Percentiles rank a stretch among this genome's conserved stretches.
Evolutionary conservation across 1,140 invertebrate species (phyloP).

Genomic region (Drosophila cardini): DNA sequence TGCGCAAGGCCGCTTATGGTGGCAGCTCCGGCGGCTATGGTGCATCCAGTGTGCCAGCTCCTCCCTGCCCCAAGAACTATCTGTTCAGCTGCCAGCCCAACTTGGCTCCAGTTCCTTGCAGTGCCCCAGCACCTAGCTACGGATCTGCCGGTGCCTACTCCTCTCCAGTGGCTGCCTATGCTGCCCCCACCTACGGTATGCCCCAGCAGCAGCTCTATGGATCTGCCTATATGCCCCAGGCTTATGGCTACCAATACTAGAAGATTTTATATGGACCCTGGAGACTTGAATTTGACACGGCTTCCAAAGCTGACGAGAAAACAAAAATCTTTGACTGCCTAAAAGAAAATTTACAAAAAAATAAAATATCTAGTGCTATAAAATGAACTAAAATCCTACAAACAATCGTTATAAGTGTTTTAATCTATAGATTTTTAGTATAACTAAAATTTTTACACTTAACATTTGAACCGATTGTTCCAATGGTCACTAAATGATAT

Average conservation of each 20-base stretch:
- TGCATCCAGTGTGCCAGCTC: slow-evolving; percentile 63
- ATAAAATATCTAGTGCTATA: slow-evolving; percentile 57
- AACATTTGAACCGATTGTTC: too few relatives aligned
- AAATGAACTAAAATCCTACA: slow-evolving; percentile 31
- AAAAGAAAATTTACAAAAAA: slow-evolving; percentile 55
- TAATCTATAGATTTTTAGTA: neutral
- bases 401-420: neutral
- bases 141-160: slow-evolving; percentile 76
- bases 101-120: slow-evolving; percentile 74
- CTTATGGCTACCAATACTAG: slow-evolving; percentile 61
- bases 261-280: slow-evolving; percentile 8
- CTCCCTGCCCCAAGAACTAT: slow-evolving; percentile 80
- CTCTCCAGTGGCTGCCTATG: slow-evolving; percentile 60
- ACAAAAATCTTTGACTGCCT: slow-evolving; percentile 35
- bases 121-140: slow-evolving; percentile 62
- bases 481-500: too few relatives aligned
- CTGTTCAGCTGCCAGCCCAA: slow-evolving; percentile 82
- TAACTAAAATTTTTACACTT: too few relatives aligned
- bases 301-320: slow-evolving; percentile 33
- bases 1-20: slow-evolving; percentile 70
- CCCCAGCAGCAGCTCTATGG: slow-evolving; percentile 66
- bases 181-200: slow-evolving; percentile 59
- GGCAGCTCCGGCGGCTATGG: slow-evolving; percentile 73
- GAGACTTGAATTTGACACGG: slow-evolving; percentile 25
- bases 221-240: slow-evolving; percentile 59